A percentile compares a stretch with the other conserved stretches of the same genome.
Evolutionary conservation across 2,797 vertebrate species (phyloP).

Genomic region (Pseudotriccus pelzelni): DNA sequence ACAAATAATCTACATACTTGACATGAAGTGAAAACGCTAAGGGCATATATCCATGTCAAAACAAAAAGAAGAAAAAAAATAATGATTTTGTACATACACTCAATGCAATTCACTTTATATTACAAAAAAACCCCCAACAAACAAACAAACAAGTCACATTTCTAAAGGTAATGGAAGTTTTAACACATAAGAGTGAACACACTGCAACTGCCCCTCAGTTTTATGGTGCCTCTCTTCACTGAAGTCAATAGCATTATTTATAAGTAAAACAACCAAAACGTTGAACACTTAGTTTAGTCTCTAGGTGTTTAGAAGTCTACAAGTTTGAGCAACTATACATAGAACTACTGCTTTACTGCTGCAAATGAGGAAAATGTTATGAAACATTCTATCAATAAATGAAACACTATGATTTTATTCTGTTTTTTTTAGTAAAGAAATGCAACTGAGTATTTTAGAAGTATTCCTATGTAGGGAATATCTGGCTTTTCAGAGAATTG

Average conservation of each 20-base stretch:
- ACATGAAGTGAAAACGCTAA: background rate
- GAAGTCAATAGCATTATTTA: background rate
- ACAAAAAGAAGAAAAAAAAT: slow-evolving; percentile 7
- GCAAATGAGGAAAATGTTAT: background rate
- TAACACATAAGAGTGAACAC: background rate
- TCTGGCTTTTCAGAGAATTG: background rate
- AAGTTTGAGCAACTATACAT: background rate
- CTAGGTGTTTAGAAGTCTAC: background rate
- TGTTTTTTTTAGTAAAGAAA: slow-evolving; percentile 17
- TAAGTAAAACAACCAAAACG: background rate
- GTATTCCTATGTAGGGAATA: background rate
- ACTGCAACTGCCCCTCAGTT: background rate
- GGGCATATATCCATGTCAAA: background rate
- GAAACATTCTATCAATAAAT: background rate
- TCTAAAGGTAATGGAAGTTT: background rate
- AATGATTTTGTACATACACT: background rate
- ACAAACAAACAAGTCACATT: background rate
- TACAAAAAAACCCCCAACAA: background rate
- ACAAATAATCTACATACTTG: background rate
- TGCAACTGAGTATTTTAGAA: background rate
- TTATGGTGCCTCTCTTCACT: background rate
- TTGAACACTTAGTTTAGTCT: background rate
- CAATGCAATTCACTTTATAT: background rate
- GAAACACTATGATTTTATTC: background rate
- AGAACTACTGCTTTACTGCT: background rate